These are phyloP conservation scores for Oithona nana DNA, from an alignment of 2,888 invertebrate genomes.

Conservation along the genomic window DNA sequence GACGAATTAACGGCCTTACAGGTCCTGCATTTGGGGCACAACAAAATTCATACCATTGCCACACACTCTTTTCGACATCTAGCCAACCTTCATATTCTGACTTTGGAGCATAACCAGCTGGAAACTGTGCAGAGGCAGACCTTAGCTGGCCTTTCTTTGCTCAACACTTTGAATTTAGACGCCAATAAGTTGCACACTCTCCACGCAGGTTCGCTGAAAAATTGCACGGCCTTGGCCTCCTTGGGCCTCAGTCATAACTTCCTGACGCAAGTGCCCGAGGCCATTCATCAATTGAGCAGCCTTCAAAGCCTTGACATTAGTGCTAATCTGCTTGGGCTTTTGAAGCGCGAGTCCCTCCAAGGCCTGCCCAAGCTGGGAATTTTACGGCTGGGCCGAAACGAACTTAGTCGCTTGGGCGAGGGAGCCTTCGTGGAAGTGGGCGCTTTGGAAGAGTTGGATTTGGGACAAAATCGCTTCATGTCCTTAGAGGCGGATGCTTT, in stretches of 20 bases:
- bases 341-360: conserved; percentile 12
- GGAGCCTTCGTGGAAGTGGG: conserved; percentile 1
- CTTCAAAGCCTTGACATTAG: conserved; percentile 6
- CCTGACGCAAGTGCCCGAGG: conserved; percentile 11
- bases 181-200: conserved; percentile 7
- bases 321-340: conserved; percentile 4
- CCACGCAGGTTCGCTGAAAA: conserved; percentile 18
- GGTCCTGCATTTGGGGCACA: conserved; percentile 1
- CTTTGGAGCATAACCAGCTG: not conserved
- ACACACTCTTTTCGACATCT: not conserved
- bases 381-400: not conserved
- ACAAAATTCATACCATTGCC: conserved; percentile 9
- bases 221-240: conserved; percentile 45
- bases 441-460: conserved; percentile 38
- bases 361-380: not conserved
- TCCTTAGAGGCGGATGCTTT: conserved; percentile 59
- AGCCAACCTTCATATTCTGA: not conserved
- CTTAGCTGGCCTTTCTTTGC: not conserved
- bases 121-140: not conserved
- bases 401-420: conserved; percentile 10
- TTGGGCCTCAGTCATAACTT: conserved; percentile 3
- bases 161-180: conserved; percentile 4
- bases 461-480: conserved; percentile 58
- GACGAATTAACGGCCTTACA: not conserved
- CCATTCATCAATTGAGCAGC: not conserved